Conservation (phyloP, 2,888 invertebrate genomes). For the Parelbella ahira region DNA sequence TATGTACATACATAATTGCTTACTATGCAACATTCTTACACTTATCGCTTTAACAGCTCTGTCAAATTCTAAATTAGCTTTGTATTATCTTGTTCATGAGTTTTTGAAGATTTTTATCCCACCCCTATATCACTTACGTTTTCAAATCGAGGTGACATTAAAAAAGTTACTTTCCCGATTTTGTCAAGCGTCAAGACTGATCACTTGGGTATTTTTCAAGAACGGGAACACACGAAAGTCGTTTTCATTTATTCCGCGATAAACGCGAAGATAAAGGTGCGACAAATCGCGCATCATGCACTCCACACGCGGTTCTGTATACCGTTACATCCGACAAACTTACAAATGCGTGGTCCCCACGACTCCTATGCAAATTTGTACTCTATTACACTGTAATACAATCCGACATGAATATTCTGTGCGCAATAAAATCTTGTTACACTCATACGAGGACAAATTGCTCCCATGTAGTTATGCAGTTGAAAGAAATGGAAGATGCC, state of each 20-base stretch:
- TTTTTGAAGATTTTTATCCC: too few species aligned
- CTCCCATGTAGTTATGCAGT: constrained; percentile 11
- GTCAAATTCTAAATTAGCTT: too few species aligned
- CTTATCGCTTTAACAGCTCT: too few species aligned
- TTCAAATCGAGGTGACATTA: too few species aligned
- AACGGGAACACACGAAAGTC: too few species aligned
- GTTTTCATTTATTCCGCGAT: constrained; percentile 16
- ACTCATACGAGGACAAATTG: constrained; percentile 16
- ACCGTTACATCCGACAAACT: constrained; percentile 49
- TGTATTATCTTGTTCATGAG: too few species aligned
- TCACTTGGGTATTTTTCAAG: too few species aligned
- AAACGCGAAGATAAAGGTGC: constrained; percentile 50
- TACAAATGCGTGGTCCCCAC: constrained; percentile 35
- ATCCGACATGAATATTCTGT: constrained; percentile 1
- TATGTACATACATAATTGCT: too few species aligned
- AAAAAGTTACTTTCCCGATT: too few species aligned
- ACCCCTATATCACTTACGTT: too few species aligned
- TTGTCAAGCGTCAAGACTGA: too few species aligned
- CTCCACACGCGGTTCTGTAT: constrained; percentile 53
- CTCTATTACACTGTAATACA: constrained; percentile 30
- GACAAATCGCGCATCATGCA: constrained; percentile 68
- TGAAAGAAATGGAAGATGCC: constrained; percentile 8
- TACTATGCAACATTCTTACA: too few species aligned
- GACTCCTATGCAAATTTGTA: constrained; percentile 31
- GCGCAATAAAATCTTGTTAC: constrained; percentile 19